These are phyloP conservation scores for Zaprionus obscuricornis DNA, from an alignment of 2,888 invertebrate species.

Conservation along the genomic window DNA sequence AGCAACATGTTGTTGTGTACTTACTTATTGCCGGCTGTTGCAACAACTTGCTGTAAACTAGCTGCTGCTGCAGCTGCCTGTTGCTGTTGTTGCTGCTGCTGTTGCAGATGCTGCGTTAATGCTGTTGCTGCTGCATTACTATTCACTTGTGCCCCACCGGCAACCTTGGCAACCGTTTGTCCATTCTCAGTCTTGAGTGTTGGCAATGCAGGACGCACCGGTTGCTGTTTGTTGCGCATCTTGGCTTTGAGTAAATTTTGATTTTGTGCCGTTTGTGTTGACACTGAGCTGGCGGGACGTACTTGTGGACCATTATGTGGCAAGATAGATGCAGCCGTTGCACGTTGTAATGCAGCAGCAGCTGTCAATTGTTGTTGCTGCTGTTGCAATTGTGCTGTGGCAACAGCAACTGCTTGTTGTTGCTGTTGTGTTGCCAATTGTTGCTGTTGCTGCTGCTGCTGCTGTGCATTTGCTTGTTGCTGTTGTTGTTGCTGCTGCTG, in stretches of 20 bases:
- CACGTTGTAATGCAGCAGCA: slow-evolving; percentile 69
- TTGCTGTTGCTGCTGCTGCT: slow-evolving; percentile 47
- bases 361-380: slow-evolving; percentile 63
- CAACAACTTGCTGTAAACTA: slow-evolving; percentile 84
- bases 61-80: slow-evolving; percentile 64
- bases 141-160: slow-evolving; percentile 24
- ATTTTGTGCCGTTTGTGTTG: slow-evolving; percentile 89
- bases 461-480: slow-evolving; percentile 48
- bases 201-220: slow-evolving; percentile 88
- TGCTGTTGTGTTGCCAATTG: slow-evolving; percentile 67
- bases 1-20: no score
- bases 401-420: slow-evolving; percentile 47
- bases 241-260: slow-evolving; percentile 84
- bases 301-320: slow-evolving; percentile 86
- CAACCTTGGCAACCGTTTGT: slow-evolving; percentile 84
- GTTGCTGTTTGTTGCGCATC: slow-evolving; percentile 88
- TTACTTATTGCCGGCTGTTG: slow-evolving; percentile 85
- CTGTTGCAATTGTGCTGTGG: slow-evolving; percentile 60
- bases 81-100: slow-evolving; percentile 41
- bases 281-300: slow-evolving; percentile 91
- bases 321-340: slow-evolving; percentile 85
- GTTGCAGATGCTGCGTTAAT: slow-evolving; percentile 54
- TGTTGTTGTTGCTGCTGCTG: slow-evolving; percentile 65
- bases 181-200: slow-evolving; percentile 87
- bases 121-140: slow-evolving; percentile 78